A percentile compares a stretch with the other conserved stretches of the same genome.
Conservation (phyloP, 2,113 vertebrate species). For the Atrichornis clamosus region DNA sequence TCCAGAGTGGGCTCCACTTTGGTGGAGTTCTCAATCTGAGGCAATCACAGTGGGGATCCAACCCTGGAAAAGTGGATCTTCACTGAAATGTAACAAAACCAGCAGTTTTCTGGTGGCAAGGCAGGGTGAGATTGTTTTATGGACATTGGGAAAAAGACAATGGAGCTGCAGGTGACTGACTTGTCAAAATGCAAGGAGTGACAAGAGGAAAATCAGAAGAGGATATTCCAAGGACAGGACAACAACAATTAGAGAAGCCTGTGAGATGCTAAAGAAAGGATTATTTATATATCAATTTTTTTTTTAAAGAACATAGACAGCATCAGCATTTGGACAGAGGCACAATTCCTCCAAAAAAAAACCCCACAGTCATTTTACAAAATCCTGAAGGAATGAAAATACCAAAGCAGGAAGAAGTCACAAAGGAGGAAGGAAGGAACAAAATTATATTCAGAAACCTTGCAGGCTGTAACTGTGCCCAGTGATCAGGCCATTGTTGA, state of each 20-base stretch:
- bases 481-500: not conserved
- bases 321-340: not conserved
- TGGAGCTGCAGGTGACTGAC: not conserved
- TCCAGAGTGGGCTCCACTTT: not conserved
- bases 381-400: not conserved
- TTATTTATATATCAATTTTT: not conserved
- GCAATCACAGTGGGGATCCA: not conserved
- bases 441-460: not conserved
- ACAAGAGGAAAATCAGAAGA: not conserved
- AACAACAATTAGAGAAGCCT: not conserved
- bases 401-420: not conserved
- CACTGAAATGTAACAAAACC: not conserved
- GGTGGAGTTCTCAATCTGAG: not conserved
- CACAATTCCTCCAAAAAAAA: not conserved
- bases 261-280: not conserved
- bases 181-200: not conserved
- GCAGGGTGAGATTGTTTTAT: not conserved
- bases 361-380: fast-evolving
- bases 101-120: not conserved
- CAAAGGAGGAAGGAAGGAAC: not conserved
- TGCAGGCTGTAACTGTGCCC: not conserved
- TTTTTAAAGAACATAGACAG: not conserved
- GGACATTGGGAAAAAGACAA: not conserved
- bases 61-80: not conserved
- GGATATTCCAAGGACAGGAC: not conserved